A percentile compares a stretch with the other conserved stretches of the same genome.
phyloP scores from a whole-genome alignment of 2,797 vertebrate genomes.

The Darevskia mixta region DNA sequence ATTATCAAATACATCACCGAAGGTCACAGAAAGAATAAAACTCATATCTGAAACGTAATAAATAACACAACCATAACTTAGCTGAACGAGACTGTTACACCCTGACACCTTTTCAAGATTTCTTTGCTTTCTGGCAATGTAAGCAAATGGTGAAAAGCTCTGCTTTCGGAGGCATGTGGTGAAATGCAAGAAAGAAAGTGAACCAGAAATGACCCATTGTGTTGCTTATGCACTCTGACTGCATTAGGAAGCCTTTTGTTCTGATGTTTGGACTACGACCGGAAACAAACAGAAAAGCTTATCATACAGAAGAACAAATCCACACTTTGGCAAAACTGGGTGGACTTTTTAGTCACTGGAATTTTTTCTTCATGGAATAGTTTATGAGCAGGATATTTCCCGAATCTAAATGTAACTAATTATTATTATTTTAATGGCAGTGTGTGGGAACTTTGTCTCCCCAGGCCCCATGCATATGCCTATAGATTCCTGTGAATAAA shows the following conservation, averaged over 20 bases:
- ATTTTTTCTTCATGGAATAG: background rate
- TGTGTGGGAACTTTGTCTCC: background rate
- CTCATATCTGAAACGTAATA: conserved; percentile 70
- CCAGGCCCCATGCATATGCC: background rate
- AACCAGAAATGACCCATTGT: conserved; percentile 63
- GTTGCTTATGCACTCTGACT: conserved; percentile 44
- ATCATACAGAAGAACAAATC: background rate
- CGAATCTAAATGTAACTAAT: background rate
- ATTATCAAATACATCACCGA: conserved; percentile 73
- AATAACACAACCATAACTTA: conserved; percentile 70
- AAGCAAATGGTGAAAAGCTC: conserved; percentile 73
- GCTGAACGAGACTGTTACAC: conserved; percentile 63
- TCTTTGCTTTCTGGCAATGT: conserved; percentile 72
- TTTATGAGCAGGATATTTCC: background rate
- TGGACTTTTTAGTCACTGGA: background rate
- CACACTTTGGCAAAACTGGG: background rate
- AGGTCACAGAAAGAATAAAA: conserved; percentile 73
- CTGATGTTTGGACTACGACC: conserved; percentile 31
- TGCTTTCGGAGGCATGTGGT: conserved; percentile 62
- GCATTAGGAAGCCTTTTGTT: conserved; percentile 48
- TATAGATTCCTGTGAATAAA: background rate
- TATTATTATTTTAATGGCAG: background rate
- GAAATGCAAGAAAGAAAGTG: conserved; percentile 63
- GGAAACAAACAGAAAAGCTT: conserved; percentile 54
- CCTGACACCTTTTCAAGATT: conserved; percentile 64